Evolutionary conservation across 2,797 vertebrate species (phyloP).

Genomic region (Acanthurus leucopareius): DNA sequence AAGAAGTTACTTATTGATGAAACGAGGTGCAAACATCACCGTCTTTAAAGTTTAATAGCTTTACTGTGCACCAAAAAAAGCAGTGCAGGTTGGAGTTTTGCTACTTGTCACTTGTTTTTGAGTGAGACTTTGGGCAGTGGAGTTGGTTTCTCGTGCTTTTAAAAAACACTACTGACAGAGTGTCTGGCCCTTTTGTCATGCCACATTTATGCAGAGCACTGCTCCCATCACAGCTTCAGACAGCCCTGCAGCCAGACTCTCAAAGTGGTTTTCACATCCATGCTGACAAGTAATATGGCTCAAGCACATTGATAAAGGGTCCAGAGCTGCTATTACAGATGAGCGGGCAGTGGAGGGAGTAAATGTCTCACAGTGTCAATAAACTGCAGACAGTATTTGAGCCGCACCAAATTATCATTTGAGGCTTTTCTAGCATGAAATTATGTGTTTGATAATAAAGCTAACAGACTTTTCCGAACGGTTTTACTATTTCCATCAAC

Average conservation of each 20-base stretch:
- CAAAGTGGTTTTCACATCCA: conserved; percentile 21
- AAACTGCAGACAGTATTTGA: conserved; percentile 30
- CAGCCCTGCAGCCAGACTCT: conserved; percentile 37
- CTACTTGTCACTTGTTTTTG: conserved; percentile 27
- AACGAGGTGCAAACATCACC: background rate
- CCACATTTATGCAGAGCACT: conserved; percentile 24
- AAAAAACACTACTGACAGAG: conserved; percentile 19
- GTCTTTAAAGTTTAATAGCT: background rate
- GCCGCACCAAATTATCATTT: conserved; percentile 20
- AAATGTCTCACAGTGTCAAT: conserved; percentile 45
- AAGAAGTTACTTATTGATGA: background rate
- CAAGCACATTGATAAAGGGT: conserved; percentile 37
- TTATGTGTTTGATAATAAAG: conserved; percentile 45
- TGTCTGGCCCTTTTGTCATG: conserved; percentile 34
- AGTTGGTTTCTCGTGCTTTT: background rate
- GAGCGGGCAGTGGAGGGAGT: conserved; percentile 14
- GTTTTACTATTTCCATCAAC: conserved; percentile 30
- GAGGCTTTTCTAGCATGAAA: conserved; percentile 46
- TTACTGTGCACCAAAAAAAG: conserved; percentile 5
- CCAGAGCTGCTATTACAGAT: conserved; percentile 21
- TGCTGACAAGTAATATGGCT: conserved; percentile 39
- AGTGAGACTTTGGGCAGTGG: conserved; percentile 19
- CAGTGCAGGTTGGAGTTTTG: conserved; percentile 3
- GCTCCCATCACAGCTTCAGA: conserved; percentile 22
- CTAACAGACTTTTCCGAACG: conserved; percentile 24